Evolutionary conservation across 1,140 invertebrate genomes (phyloP), one percentile per base, ranked within the genome.

Genomic region (Scaptodrosophila lebanonensis): DNA sequence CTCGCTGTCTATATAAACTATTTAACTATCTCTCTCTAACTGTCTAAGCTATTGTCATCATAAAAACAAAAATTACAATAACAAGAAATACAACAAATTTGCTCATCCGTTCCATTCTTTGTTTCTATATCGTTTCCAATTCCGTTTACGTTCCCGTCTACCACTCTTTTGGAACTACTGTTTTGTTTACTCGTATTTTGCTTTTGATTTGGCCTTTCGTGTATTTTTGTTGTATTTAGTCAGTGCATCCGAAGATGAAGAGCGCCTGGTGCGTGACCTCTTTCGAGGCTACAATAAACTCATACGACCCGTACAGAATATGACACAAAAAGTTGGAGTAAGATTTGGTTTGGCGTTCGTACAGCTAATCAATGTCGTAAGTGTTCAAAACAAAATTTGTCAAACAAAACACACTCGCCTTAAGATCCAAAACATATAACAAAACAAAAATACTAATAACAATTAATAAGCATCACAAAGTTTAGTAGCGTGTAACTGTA

Each of bases 241-340:
- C 68, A 83, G 72, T 72, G 79, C 84, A 83, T 87, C 85, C 70
- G 97, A 97, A 89, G 97, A 97, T 91, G 97, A 98, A 88, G 97
- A 98, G 88, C 91, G 95, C 71, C 89, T 99, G 79, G 96, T 99
- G 42, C 91, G 96, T 66, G 96, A 99, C 89, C 91, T 99, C 43
- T 99, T 99, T 89, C 92, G 96, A 82, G 97, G 97, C 60, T 99
- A 99, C 91, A 99, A 99, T 89, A 98, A 98, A 86, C 92, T 99
- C 36, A 99, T 99, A 87, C 92, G 98, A 79, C 98, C 98, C 25
- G 98, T 99, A 52, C 93, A 96, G 88, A 97, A 98, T 87, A 97
- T 98, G 92, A 98, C 95, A 67, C 94, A 98, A 88, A 98, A 97
- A 87, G 95, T 99, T 52, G 93, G 96, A 87, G 97, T 99, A 57